Evolutionary conservation across 2,888 invertebrate genomes (phyloP).

Genomic region (Dicroscelio sp.): DNA sequence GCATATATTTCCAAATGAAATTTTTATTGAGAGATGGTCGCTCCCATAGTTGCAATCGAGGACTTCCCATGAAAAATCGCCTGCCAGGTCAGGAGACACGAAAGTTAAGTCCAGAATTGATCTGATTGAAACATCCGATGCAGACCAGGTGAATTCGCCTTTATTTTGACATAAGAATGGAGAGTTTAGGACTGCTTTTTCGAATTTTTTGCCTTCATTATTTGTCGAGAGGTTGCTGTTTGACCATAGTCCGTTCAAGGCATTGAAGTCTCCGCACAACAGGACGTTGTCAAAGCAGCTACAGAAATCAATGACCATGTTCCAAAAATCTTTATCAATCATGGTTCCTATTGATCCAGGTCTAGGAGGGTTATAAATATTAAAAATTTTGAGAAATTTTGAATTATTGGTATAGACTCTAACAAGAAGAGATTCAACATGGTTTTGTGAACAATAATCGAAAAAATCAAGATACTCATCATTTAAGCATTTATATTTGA

Average conservation of each 20-base stretch:
- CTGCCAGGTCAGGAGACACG: background rate
- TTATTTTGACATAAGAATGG: conserved; percentile 3
- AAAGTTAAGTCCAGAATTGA: conserved; percentile 42
- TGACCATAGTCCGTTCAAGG: background rate
- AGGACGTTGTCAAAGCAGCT: background rate
- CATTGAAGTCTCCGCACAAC: conserved; percentile 48
- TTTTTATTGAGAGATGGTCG: background rate
- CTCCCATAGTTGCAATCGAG: conserved; percentile 14
- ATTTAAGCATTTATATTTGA: background rate
- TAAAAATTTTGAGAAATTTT: background rate
- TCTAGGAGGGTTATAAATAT: conserved; percentile 32
- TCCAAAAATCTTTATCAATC: background rate
- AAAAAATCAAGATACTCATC: background rate
- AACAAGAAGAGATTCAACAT: too few species aligned
- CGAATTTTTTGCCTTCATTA: conserved; percentile 27
- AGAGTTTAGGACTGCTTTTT: background rate
- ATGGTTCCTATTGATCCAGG: background rate
- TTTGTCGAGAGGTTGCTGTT: background rate
- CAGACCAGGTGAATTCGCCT: conserved; percentile 22
- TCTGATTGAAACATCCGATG: background rate
- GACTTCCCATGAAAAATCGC: too few species aligned
- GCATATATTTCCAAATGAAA: background rate
- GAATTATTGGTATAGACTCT: background rate
- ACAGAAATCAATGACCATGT: background rate
- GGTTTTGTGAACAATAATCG: background rate